phyloP scores from a whole-genome alignment of 2,113 vertebrate genomes.

The Lampris incognitus region DNA sequence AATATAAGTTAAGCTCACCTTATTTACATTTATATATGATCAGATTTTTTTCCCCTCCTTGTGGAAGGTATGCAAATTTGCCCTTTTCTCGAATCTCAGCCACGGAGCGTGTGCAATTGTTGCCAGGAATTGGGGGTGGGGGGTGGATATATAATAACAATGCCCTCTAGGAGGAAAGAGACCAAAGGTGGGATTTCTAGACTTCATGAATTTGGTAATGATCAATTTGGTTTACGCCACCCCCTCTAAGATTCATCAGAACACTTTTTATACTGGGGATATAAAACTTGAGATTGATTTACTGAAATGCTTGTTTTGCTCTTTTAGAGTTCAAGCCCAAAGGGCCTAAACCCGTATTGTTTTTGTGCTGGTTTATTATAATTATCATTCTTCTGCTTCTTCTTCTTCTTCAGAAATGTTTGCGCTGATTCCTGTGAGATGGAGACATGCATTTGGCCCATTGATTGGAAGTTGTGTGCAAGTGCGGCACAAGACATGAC shows the following conservation, averaged over 20 bases:
- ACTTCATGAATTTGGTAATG: conserved; percentile 82
- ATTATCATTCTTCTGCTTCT: too few relatives aligned
- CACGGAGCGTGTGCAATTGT: conserved; percentile 68
- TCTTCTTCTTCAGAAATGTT: too few relatives aligned
- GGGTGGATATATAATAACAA: conserved; percentile 68
- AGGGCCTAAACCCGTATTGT: too few relatives aligned
- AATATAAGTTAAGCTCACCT: conserved; percentile 82
- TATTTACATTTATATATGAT: conserved; percentile 89
- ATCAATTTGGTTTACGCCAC: conserved; percentile 77
- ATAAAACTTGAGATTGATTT: conserved; percentile 67
- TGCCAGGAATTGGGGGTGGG: conserved; percentile 14
- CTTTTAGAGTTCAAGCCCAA: neutral
- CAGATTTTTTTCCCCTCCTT: conserved; percentile 76
- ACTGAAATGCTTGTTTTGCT: conserved; percentile 40
- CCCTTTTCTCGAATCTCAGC: conserved; percentile 78
- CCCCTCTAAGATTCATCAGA: conserved; percentile 50
- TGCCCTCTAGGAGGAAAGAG: conserved; percentile 77
- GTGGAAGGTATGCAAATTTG: conserved; percentile 83
- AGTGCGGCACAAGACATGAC: too few relatives aligned
- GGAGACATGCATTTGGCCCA: too few relatives aligned
- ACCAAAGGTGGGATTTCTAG: conserved; percentile 70
- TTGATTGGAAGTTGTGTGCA: too few relatives aligned
- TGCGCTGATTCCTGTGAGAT: too few relatives aligned
- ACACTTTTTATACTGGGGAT: conserved; percentile 51
- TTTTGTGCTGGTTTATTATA: too few relatives aligned